Percentiles rank a stretch among this genome's conserved stretches.
phyloP scores from a whole-genome alignment of 2,113 vertebrate species.

The Leptosomus discolor region DNA sequence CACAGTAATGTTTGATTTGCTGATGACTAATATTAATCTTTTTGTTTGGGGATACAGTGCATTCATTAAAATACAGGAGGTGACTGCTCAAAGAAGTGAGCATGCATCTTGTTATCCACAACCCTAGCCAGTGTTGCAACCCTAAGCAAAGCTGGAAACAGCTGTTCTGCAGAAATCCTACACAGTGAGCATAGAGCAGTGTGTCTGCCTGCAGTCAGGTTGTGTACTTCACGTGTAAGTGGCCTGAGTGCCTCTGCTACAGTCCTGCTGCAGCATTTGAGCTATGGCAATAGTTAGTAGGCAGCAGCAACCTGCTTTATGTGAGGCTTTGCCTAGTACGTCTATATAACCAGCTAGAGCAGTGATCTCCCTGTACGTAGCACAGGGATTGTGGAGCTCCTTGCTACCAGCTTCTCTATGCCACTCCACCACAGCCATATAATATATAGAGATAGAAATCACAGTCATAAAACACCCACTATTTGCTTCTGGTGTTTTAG shows the following conservation, averaged over 20 bases:
- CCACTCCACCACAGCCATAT: not conserved
- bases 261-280: not conserved
- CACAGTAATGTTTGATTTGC: not conserved
- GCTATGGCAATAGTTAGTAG: not conserved
- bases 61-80: not conserved
- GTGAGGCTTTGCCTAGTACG: not conserved
- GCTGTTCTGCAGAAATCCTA: not conserved
- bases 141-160: not conserved
- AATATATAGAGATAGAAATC: not conserved
- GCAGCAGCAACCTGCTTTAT: not conserved
- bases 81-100: not conserved
- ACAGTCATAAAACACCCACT: not conserved
- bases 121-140: not conserved
- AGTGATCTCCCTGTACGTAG: not conserved
- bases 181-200: rapidly evolving
- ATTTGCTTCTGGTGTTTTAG: not conserved
- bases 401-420: not conserved
- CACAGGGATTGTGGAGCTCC: not conserved
- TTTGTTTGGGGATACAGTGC: not conserved
- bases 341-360: not conserved
- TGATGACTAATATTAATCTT: not conserved
- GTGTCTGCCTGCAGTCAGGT: not conserved
- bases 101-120: rapidly evolving
- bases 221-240: not conserved
- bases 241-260: not conserved